These are phyloP conservation scores for Empidonax alnorum DNA, from an alignment of 2,113 vertebrate genomes.

Conservation along the genomic window DNA sequence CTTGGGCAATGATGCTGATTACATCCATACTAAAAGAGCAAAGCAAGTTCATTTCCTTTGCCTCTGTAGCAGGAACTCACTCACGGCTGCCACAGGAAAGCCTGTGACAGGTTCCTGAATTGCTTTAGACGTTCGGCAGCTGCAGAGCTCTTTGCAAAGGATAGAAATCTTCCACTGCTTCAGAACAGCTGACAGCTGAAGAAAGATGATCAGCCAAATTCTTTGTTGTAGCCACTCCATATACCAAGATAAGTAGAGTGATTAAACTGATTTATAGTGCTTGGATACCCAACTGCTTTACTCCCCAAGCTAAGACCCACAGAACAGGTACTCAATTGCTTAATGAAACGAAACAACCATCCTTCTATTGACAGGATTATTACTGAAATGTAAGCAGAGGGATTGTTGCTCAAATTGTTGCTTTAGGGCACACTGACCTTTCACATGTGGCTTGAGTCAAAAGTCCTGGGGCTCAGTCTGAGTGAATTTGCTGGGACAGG, in stretches of 20 bases:
- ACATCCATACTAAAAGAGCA: conserved; percentile 33
- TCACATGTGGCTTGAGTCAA: neutral
- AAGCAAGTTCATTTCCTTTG: conserved; percentile 28
- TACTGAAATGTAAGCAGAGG: neutral
- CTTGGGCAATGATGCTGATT: conserved; percentile 56
- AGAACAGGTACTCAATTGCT: neutral
- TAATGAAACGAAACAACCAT: neutral
- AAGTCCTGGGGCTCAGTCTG: neutral
- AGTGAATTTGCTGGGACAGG: neutral
- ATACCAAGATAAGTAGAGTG: neutral
- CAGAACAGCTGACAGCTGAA: conserved; percentile 25
- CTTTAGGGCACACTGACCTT: neutral
- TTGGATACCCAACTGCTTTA: neutral
- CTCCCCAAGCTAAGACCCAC: neutral
- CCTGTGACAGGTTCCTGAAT: conserved; percentile 2
- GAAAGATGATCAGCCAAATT: conserved; percentile 43
- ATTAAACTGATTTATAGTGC: conserved; percentile 29
- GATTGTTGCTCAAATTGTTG: neutral
- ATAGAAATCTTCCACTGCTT: conserved; percentile 12
- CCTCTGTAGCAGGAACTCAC: neutral
- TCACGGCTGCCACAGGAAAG: neutral
- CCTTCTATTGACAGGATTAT: neutral
- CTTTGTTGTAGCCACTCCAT: neutral
- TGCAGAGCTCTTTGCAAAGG: conserved; percentile 24
- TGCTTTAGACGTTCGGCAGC: neutral